Conservation (phyloP, 2,888 invertebrate genomes). For the Andrena chrysosceles region DNA sequence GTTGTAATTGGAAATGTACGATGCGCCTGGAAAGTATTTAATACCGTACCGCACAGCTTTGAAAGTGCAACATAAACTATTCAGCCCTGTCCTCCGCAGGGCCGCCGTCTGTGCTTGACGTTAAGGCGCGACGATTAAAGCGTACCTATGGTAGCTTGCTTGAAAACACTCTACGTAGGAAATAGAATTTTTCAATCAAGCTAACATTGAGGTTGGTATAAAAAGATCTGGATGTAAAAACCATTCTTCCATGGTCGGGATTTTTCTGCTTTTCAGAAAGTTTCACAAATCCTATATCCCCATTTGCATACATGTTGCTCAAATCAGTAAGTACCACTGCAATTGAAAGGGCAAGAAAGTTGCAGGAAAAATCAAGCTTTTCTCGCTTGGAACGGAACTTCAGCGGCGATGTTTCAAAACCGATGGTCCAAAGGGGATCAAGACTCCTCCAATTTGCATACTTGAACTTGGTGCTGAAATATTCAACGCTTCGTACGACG, state of each 20-base stretch:
- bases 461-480: constrained; percentile 32
- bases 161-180: constrained; percentile 46
- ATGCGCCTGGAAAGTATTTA: constrained; percentile 54
- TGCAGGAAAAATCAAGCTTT: neutral
- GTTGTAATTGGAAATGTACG: constrained; percentile 42
- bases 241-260: neutral
- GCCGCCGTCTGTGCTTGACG: constrained; percentile 63
- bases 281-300: no score
- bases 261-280: constrained; percentile 1
- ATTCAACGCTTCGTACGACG: constrained; percentile 39
- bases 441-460: constrained; percentile 37
- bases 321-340: neutral
- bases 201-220: constrained; percentile 4
- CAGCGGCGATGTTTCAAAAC: neutral
- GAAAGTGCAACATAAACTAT: constrained; percentile 67
- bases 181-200: constrained; percentile 58
- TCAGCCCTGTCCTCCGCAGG: constrained; percentile 66
- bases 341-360: neutral
- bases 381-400: neutral
- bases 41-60: constrained; percentile 52
- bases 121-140: constrained; percentile 67
- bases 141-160: constrained; percentile 43
- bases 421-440: constrained; percentile 23
- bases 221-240: constrained; percentile 5
- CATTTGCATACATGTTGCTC: neutral